Evolutionary conservation across 2,113 vertebrate genomes (phyloP).

Genomic region (Sceloporus tristichus): DNA sequence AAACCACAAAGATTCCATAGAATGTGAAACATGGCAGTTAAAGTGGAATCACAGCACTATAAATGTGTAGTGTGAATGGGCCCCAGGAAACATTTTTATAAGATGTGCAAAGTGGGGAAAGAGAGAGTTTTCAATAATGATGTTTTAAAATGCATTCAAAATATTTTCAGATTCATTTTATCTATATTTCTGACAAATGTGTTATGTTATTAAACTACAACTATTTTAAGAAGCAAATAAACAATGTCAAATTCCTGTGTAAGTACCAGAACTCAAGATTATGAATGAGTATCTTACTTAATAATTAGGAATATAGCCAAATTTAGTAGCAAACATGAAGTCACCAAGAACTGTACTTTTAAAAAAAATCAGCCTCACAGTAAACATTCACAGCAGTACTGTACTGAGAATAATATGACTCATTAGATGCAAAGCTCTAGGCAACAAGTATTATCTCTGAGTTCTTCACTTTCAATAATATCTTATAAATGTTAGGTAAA

Average conservation of each 20-base stretch:
- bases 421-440: slow-evolving; percentile 33
- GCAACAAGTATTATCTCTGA: slow-evolving; percentile 30
- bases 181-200: too few relatives aligned
- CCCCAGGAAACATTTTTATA: too few relatives aligned
- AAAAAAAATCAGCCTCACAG: not conserved
- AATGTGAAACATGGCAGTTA: too few relatives aligned
- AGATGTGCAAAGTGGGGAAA: too few relatives aligned
- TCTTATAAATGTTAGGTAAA: slow-evolving; percentile 43
- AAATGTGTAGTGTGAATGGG: too few relatives aligned
- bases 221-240: too few relatives aligned
- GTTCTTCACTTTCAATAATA: slow-evolving; percentile 53
- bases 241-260: not conserved
- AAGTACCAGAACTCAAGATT: not conserved
- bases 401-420: slow-evolving; percentile 35
- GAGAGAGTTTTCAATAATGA: too few relatives aligned
- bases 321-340: slow-evolving; percentile 27
- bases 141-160: too few relatives aligned
- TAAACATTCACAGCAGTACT: slow-evolving; percentile 21
- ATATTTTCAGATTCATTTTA: too few relatives aligned
- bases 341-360: slow-evolving; percentile 17
- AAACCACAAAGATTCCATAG: too few relatives aligned
- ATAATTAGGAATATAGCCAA: slow-evolving; percentile 6
- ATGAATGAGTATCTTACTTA: not conserved
- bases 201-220: too few relatives aligned
- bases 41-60: too few relatives aligned